Evolutionary conservation across 2,888 invertebrate genomes (phyloP).

Genomic region (Pyrrhosoma nymphula): DNA sequence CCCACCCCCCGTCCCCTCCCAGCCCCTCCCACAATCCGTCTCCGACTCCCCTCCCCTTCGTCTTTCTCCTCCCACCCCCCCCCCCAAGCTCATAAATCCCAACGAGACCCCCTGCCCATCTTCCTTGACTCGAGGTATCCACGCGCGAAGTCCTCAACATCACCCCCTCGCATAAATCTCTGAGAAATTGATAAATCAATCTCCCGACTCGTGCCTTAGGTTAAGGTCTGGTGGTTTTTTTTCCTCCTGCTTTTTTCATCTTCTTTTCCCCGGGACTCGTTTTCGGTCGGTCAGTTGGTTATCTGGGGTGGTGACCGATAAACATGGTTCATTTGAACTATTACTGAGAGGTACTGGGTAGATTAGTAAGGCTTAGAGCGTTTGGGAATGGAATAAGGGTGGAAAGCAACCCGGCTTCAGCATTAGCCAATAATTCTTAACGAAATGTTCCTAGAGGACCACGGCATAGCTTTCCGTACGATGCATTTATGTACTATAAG

Average conservation of each 20-base stretch:
- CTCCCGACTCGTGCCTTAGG: not conserved
- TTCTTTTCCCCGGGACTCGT: not conserved
- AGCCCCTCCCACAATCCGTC: not conserved
- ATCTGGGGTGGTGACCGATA: too few species aligned
- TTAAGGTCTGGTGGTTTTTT: not conserved
- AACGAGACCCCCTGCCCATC: not conserved
- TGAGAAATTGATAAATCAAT: slow-evolving; percentile 46
- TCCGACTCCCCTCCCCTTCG: not conserved
- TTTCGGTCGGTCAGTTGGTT: not conserved
- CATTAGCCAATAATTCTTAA: too few species aligned
- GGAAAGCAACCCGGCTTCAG: too few species aligned
- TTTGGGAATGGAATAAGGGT: too few species aligned
- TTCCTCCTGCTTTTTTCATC: not conserved
- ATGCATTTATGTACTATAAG: too few species aligned
- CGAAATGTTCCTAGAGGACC: too few species aligned
- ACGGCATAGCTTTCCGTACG: too few species aligned
- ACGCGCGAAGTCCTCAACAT: not conserved
- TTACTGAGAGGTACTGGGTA: too few species aligned
- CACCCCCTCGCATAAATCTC: slow-evolving; percentile 43
- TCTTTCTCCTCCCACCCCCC: not conserved
- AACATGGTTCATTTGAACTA: too few species aligned
- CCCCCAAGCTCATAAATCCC: not conserved
- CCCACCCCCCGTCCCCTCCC: not conserved
- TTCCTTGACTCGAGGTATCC: not conserved
- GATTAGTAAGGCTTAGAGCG: too few species aligned